phyloP scores from a whole-genome alignment of 2,113 vertebrate genomes.

The Gnathonemus longibarbis region DNA sequence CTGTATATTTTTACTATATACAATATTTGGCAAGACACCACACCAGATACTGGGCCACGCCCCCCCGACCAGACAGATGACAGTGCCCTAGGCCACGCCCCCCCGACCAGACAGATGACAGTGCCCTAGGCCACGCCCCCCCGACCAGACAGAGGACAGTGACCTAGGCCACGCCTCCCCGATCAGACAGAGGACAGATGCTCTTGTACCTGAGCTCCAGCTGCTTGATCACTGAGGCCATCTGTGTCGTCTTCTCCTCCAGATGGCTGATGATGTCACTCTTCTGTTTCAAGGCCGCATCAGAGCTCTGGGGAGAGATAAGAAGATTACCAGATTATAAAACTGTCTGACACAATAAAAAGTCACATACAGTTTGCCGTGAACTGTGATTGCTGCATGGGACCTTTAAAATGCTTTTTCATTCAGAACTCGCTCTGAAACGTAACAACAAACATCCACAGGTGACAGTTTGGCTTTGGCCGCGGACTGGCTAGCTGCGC shows the following conservation, averaged over 20 bases:
- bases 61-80: neutral
- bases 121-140: no score
- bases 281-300: constrained; percentile 86
- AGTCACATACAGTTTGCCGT: neutral
- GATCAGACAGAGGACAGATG: no score
- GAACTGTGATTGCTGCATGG: neutral
- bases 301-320: constrained; percentile 64
- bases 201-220: constrained; percentile 72
- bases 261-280: constrained; percentile 80
- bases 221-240: constrained; percentile 88
- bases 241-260: constrained; percentile 95
- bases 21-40: neutral
- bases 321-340: neutral
- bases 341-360: neutral
- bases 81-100: no score
- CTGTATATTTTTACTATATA: neutral
- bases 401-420: neutral
- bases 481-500: neutral
- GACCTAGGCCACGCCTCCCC: no score
- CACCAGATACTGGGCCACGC: neutral
- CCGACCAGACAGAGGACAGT: neutral
- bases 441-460: neutral
- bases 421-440: neutral
- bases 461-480: neutral
- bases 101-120: neutral